Evolutionary conservation across 2,888 invertebrate genomes (phyloP), one percentile per base, ranked within the genome.

Genomic region (Apamea monoglypha): DNA sequence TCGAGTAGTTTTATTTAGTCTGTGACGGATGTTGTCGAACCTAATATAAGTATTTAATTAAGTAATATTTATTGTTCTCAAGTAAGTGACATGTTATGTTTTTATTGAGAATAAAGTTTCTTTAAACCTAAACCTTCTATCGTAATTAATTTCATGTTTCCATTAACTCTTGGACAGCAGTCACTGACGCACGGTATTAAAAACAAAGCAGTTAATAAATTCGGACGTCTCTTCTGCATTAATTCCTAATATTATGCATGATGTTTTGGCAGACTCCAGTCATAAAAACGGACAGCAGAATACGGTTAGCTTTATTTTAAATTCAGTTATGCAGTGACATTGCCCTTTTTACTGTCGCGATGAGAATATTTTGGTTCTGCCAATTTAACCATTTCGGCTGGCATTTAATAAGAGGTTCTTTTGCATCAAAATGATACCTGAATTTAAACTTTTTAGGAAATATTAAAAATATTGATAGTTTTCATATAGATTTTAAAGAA

Each of bases 191-290:
- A 29, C 3, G 6, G 25, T 40, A 69, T 40, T 69, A 69, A 73
- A 79, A 79, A 61, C 36, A 47, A 83, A 84, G 53, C 56, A 63
- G n/a, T 63, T 67, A 14, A 83, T 61, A 40, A 63, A 77, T 74
- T 64, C 61, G 67, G 61, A 32, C 59, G 68, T 44, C 61, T 50
- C 56, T 68, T 68, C 25, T 73, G 73, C 73, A 80, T 82, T 64
- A 63, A 84, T 64, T 59, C 63, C 18, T 64, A 63, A 84, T 73
- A 69, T 74, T 82, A 59, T 84, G 44, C 80, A 82, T 75, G 80
- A 80, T 84, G 56, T 74, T 82, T 68, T 78, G 80, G 56, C 63
- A 50, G n/a, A 56, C 40, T 56, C 25, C 36, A 68, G 84, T 50
- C 47, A 50, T 82, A 44, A 80, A 74, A 80, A 25, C 25, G 80